These are phyloP conservation scores for Cyclophora albipunctata DNA, from an alignment of 2,888 invertebrate genomes.

Conservation along the genomic window DNA sequence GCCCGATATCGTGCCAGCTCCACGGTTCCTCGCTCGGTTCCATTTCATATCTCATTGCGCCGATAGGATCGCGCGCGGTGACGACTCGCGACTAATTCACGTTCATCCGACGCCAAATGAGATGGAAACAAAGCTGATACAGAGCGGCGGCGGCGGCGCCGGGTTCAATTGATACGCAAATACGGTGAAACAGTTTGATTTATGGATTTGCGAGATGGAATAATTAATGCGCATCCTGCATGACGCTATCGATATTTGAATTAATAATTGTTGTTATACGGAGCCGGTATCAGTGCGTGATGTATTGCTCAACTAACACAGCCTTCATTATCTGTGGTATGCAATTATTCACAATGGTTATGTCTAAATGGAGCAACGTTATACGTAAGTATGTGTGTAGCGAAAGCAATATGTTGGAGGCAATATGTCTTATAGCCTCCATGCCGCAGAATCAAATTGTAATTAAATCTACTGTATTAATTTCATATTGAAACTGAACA, in stretches of 20 bases:
- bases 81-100: conserved; percentile 40
- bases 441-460: too few relatives aligned
- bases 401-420: too few relatives aligned
- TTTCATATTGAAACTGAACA: too few relatives aligned
- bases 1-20: conserved; percentile 8
- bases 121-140: conserved; percentile 53
- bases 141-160: conserved; percentile 11
- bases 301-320: too few relatives aligned
- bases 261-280: background rate
- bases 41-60: conserved; percentile 53
- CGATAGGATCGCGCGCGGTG: conserved; percentile 42
- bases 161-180: conserved; percentile 6
- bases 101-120: conserved; percentile 37
- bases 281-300: too few relatives aligned
- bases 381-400: too few relatives aligned
- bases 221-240: conserved; percentile 14
- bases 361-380: too few relatives aligned
- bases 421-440: too few relatives aligned
- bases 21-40: conserved; percentile 18
- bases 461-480: too few relatives aligned
- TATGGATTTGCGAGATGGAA: conserved; percentile 11
- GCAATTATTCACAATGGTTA: too few relatives aligned
- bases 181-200: conserved; percentile 12
- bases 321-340: too few relatives aligned
- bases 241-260: background rate